Evolutionary conservation across 2,797 vertebrate species (phyloP).

Genomic region (Cyprinella venusta): DNA sequence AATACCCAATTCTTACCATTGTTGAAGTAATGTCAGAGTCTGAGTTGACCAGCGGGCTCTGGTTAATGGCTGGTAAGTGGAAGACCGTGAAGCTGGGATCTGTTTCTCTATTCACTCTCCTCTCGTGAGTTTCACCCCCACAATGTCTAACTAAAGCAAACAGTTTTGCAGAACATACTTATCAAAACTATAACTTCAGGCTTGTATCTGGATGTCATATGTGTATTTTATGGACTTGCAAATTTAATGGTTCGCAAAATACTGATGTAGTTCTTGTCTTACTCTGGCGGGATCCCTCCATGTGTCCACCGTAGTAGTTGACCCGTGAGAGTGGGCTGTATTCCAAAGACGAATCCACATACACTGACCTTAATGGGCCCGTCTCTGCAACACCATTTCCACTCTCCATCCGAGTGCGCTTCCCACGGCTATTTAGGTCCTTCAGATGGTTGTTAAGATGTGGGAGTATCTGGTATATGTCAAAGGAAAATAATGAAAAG

Average conservation of each 20-base stretch:
- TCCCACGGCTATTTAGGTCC: slow-evolving; percentile 53
- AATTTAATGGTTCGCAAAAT: background rate
- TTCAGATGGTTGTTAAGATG: slow-evolving; percentile 49
- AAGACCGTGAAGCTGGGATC: slow-evolving; percentile 54
- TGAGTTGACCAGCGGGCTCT: slow-evolving; percentile 52
- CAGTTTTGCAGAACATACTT: background rate
- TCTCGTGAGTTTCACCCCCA: slow-evolving; percentile 47
- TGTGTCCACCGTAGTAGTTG: slow-evolving; percentile 64
- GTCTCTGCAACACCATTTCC: slow-evolving; percentile 44
- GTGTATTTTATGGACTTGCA: slow-evolving; percentile 1
- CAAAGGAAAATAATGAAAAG: slow-evolving; percentile 45
- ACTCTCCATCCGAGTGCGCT: slow-evolving; percentile 42
- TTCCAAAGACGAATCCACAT: slow-evolving; percentile 63
- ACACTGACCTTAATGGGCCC: slow-evolving; percentile 53
- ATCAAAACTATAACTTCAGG: slow-evolving; percentile 4
- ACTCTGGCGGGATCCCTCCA: slow-evolving; percentile 61
- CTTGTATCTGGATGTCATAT: background rate
- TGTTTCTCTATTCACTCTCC: slow-evolving; percentile 42
- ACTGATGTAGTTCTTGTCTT: slow-evolving; percentile 14
- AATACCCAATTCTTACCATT: slow-evolving; percentile 12
- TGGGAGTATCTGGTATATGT: slow-evolving; percentile 53
- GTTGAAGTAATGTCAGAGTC: slow-evolving; percentile 36
- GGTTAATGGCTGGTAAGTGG: slow-evolving; percentile 72
- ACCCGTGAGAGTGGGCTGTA: slow-evolving; percentile 65
- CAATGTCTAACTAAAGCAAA: slow-evolving; percentile 53